Conservation (phyloP, 2,888 invertebrate species). For the Lithophane semibrunnea region DNA sequence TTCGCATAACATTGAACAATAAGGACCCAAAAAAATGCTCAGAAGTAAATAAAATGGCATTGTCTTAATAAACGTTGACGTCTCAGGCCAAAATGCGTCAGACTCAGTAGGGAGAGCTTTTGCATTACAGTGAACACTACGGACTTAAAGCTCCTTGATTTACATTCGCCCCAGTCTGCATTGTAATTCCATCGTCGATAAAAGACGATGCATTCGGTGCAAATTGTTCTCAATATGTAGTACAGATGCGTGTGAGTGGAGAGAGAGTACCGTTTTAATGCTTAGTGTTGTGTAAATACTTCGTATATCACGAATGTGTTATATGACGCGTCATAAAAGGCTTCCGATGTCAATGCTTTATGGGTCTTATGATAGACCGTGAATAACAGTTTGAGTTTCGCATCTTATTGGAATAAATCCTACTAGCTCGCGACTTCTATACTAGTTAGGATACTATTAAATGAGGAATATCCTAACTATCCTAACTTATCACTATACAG, state of each 20-base stretch:
- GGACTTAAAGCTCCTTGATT: slow-evolving; percentile 49
- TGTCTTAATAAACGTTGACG: slow-evolving; percentile 23
- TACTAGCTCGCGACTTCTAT: too few species aligned
- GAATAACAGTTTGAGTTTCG: not conserved
- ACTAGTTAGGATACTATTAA: too few species aligned
- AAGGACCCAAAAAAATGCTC: too few species aligned
- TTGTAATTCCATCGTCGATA: slow-evolving; percentile 45
- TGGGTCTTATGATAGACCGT: not conserved
- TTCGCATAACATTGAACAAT: too few species aligned
- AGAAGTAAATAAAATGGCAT: slow-evolving; percentile 16
- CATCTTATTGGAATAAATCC: not conserved
- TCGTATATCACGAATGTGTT: not conserved
- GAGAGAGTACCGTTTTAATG: not conserved
- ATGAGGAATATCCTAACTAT: too few species aligned
- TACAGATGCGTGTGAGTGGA: slow-evolving; percentile 32
- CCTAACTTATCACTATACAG: too few species aligned
- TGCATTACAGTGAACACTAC: slow-evolving; percentile 39
- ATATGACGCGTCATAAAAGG: not conserved
- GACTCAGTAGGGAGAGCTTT: slow-evolving; percentile 31
- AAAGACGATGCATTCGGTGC: slow-evolving; percentile 50
- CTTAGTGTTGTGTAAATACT: not conserved
- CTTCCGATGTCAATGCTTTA: not conserved
- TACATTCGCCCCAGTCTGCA: slow-evolving; percentile 51
- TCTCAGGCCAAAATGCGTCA: slow-evolving; percentile 30
- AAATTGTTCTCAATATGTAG: slow-evolving; percentile 45